Evolutionary conservation across 2,888 invertebrate genomes (phyloP), one percentile per base, ranked within the genome.

Genomic region (Dexiosoma caninum): DNA sequence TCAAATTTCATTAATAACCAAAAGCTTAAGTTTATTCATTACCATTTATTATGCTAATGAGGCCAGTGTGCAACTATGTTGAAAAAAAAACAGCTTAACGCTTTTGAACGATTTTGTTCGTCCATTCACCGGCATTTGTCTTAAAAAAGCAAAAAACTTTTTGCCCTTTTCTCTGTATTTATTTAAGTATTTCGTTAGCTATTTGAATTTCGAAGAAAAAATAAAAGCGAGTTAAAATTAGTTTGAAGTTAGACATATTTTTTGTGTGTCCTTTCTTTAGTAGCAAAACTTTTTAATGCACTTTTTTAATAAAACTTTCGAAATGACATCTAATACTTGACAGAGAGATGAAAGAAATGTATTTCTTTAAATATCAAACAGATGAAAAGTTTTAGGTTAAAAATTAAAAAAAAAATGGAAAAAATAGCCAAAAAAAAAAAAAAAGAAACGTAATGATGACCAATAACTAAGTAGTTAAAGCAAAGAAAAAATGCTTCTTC

Each of bases 81-180:
- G 27, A 27, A 27, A 12, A 44, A 49, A 62, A 69, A 49, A 53
- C 12, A 42, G 0, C 14, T 75, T 40, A 67, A 40, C 40, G 66
- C 66, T 71, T 75, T 70, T 71, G 32, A 75, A 80, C 66, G 51
- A 76, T 80, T 71, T 67, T 59, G 37, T 62, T 70, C 62, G 59
- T 70, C 57, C 23, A 10, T 14, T 27, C n/a, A 30, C 14, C 59
- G 53, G 5, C 72, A 51, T 66, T 72, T 64, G 69, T 44, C 44
- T 71, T 74, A 35, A 66, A 60, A 21, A 49, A 30, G 14, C 10
- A 19, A 51, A 83, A 76, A 74, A 64, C 75, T 72, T 80, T 78
- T 64, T 53, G 59, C 55, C 12, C 30, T 5, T 53, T 42, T 75
- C 44, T 82, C 82, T 53, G 53, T 82, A 81, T 84, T 84, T 82